Conservation (phyloP, 1,140 invertebrate genomes). For the Metopolophium dirhodum region DNA sequence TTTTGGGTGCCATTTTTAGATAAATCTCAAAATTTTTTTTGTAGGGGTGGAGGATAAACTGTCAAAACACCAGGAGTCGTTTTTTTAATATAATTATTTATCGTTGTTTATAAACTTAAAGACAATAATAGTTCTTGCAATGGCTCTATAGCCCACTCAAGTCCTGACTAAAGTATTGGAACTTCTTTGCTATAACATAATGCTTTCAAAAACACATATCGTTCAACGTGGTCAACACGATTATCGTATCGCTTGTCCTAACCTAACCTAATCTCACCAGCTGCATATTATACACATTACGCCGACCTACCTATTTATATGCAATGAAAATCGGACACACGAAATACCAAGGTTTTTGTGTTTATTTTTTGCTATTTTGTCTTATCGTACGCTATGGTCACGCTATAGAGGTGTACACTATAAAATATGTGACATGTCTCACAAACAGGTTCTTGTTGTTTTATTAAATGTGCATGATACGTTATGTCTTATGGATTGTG, state of each 20-base stretch:
- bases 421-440: not conserved
- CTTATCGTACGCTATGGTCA: constrained; percentile 10
- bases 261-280: not conserved
- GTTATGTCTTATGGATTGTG: not conserved
- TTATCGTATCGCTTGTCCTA: not conserved
- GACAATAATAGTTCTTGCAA: not conserved
- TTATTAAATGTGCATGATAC: not conserved
- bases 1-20: not conserved
- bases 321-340: not conserved
- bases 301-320: not conserved
- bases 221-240: not conserved
- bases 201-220: not conserved
- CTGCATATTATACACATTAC: not conserved
- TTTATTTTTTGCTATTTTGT: not conserved
- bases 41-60: no score
- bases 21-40: not conserved
- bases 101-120: not conserved
- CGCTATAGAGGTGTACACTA: not conserved
- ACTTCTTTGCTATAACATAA: not conserved
- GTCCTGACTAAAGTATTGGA: not conserved
- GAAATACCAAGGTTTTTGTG: not conserved
- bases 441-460: constrained; percentile 10
- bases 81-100: not conserved
- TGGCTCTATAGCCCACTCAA: no score
- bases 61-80: not conserved